phyloP scores from a whole-genome alignment of 92 coral and sea anemone species.

The Chrysogorgia sp. region DNA sequence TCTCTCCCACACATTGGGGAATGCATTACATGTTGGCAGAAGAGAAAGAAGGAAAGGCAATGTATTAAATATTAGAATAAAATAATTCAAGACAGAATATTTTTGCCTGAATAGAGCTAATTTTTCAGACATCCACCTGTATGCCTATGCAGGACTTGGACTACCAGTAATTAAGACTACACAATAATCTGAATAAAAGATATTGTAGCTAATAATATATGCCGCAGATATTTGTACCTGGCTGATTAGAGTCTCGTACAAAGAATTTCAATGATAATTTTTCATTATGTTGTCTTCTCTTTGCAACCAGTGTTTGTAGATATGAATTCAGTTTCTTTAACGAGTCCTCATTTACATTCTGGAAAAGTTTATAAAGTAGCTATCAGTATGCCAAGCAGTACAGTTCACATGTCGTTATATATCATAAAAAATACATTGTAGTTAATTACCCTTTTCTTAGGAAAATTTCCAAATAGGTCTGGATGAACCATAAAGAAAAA shows the following conservation, averaged over 20 bases:
- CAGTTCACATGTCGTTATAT: not conserved
- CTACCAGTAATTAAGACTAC: too few species aligned
- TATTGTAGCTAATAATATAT: not conserved
- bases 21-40: too few species aligned
- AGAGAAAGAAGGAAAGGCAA: too few species aligned
- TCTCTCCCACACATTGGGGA: too few species aligned
- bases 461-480: constrained; percentile 84
- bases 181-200: too few species aligned
- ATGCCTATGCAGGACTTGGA: too few species aligned
- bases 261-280: not conserved
- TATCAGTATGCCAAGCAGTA: not conserved
- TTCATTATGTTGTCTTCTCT: constrained; percentile 16
- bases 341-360: constrained; percentile 89
- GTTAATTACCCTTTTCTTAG: constrained; percentile 65
- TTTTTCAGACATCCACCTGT: too few species aligned
- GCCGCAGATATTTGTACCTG: not conserved
- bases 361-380: not conserved
- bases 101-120: too few species aligned
- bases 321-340: constrained; percentile 85
- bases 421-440: not conserved
- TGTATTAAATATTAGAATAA: too few species aligned
- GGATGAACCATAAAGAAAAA: constrained; percentile 94
- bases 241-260: constrained; percentile 2
- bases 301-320: constrained; percentile 74
- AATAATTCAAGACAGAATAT: too few species aligned